Percentiles rank a stretch among this genome's conserved stretches.
These are phyloP conservation scores for Tolypeutes matacus DNA, from an alignment of 2,797 vertebrate genomes.

Conservation along the genomic window DNA sequence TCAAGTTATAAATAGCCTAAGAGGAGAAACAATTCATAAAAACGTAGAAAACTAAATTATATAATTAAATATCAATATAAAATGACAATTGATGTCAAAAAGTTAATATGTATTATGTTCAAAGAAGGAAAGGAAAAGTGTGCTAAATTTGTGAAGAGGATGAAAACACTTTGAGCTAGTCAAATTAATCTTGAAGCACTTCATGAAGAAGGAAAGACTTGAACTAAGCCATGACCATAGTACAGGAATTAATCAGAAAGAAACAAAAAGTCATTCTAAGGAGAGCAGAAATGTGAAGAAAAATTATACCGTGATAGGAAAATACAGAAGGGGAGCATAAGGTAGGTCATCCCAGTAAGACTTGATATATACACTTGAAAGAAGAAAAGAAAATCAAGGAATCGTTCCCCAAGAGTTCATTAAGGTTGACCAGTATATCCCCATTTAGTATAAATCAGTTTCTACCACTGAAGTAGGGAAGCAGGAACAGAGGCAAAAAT, in stretches of 20 bases:
- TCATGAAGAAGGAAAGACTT: neutral
- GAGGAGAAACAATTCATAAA: slow-evolving; percentile 37
- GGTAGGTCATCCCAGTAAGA: neutral
- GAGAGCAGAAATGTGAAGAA: slow-evolving; percentile 1
- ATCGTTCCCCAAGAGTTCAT: neutral
- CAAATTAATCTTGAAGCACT: neutral
- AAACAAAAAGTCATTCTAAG: slow-evolving; percentile 48
- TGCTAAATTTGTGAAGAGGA: neutral
- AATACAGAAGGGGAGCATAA: neutral
- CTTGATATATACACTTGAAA: neutral
- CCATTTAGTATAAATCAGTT: slow-evolving; percentile 38
- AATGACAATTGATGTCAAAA: slow-evolving; percentile 13
- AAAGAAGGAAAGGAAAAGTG: neutral
- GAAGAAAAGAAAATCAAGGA: neutral
- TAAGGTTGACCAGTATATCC: neutral
- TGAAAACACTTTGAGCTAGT: slow-evolving; percentile 24
- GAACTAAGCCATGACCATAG: neutral
- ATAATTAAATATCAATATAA: slow-evolving; percentile 14
- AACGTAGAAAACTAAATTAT: neutral
- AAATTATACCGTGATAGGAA: neutral
- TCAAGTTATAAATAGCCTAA: slow-evolving; percentile 35
- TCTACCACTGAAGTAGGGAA: neutral
- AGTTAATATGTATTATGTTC: neutral
- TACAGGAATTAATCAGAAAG: neutral
- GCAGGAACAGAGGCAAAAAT: neutral